A percentile compares a stretch with the other conserved stretches of the same genome.
These are phyloP conservation scores for Pavo muticus DNA, from an alignment of 2,113 vertebrate genomes.

Conservation along the genomic window DNA sequence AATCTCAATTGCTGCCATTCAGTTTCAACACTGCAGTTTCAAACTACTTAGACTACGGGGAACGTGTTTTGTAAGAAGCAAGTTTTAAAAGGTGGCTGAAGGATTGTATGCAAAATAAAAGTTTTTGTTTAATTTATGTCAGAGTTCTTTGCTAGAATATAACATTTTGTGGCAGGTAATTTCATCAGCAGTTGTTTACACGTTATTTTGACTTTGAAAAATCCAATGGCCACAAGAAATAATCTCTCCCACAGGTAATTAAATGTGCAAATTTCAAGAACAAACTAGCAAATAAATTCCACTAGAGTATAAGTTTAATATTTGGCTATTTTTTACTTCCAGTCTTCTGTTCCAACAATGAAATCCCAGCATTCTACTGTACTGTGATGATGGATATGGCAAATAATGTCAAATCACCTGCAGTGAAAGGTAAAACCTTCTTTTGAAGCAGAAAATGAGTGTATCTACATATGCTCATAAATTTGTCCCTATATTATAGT, in stretches of 20 bases:
- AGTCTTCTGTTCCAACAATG: neutral
- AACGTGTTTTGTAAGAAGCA: neutral
- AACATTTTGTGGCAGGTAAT: neutral
- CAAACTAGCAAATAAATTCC: neutral
- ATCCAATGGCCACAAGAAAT: neutral
- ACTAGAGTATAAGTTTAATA: neutral
- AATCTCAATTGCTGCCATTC: neutral
- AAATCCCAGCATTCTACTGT: neutral
- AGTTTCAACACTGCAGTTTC: neutral
- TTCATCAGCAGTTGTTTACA: neutral
- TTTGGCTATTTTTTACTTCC: neutral
- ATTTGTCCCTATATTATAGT: neutral
- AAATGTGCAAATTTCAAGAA: slow-evolving; percentile 3
- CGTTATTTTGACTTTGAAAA: slow-evolving; percentile 39
- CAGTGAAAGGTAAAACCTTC: neutral
- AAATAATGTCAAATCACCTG: neutral
- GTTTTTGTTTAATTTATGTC: neutral
- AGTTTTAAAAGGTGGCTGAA: neutral
- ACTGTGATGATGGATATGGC: neutral
- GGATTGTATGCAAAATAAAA: neutral
- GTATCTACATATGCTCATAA: neutral
- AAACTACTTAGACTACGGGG: neutral
- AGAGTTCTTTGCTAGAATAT: neutral
- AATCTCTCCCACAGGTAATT: neutral
- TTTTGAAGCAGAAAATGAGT: neutral